A percentile compares a stretch with the other conserved stretches of the same genome.
These are phyloP conservation scores for Neolamprologus hecqui DNA, from an alignment of 2,113 vertebrate species.

Conservation along the genomic window DNA sequence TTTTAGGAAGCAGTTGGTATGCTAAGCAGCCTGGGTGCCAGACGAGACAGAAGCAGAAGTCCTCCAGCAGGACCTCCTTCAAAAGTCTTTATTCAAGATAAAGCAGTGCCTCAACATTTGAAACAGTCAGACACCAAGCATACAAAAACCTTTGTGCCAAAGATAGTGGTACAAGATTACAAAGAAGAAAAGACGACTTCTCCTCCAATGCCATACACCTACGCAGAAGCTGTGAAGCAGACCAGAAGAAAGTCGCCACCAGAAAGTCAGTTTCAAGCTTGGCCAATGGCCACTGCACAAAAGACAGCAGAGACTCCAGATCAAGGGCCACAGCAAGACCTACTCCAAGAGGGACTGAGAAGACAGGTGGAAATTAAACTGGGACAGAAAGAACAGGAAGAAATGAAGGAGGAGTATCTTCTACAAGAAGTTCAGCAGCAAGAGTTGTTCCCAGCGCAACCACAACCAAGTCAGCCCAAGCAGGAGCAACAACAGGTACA, in stretches of 20 bases:
- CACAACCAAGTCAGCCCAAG: neutral
- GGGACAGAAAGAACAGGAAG: neutral
- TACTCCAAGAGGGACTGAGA: neutral
- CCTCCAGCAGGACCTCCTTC: conserved; percentile 55
- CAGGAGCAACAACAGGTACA: neutral
- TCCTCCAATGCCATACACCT: conserved; percentile 23
- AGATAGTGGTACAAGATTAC: conserved; percentile 63
- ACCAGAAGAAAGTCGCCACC: neutral
- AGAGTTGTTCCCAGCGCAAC: neutral
- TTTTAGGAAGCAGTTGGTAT: conserved; percentile 69
- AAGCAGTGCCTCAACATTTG: neutral
- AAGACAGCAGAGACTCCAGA: neutral
- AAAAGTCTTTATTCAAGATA: conserved; percentile 56
- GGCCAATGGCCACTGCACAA: neutral
- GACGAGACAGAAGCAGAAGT: conserved; percentile 66
- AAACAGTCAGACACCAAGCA: neutral
- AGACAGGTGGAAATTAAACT: neutral
- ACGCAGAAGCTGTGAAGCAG: conserved; percentile 28
- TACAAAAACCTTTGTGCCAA: conserved; percentile 30
- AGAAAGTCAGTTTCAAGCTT: neutral
- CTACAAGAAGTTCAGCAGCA: neutral
- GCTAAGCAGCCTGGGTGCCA: conserved; percentile 70
- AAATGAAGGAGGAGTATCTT: neutral
- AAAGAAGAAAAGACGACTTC: conserved; percentile 23
- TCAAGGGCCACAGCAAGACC: neutral